A percentile compares a stretch with the other conserved stretches of the same genome.
Conservation (phyloP, 2,888 invertebrate genomes). For the Desoria tigrina region DNA sequence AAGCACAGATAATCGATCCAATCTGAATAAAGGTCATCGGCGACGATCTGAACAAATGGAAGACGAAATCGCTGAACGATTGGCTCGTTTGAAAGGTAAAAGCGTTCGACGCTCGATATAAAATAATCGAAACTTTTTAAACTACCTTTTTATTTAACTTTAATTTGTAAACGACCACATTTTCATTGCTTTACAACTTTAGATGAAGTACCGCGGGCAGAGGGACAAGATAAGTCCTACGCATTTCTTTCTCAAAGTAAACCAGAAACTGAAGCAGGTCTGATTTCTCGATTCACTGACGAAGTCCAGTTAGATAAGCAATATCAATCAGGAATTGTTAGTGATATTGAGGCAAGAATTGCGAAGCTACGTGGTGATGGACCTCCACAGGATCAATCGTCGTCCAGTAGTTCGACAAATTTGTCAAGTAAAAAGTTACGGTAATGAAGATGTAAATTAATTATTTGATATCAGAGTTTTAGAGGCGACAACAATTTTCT, state of each 20-base stretch:
- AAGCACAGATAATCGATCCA: constrained; percentile 31
- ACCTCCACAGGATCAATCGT: background rate
- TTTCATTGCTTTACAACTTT: no score
- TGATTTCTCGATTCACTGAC: constrained; percentile 63
- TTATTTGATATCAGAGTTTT: no score
- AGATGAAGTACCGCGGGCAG: constrained; percentile 11
- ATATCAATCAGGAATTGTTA: constrained; percentile 53
- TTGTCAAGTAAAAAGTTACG: no score
- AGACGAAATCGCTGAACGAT: constrained; percentile 53
- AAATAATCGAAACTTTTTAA: background rate
- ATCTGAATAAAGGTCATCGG: background rate
- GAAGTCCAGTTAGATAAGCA: constrained; percentile 54
- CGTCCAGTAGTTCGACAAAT: no score
- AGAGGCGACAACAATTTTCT: no score
- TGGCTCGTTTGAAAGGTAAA: constrained; percentile 64
- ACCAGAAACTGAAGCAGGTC: constrained; percentile 70
- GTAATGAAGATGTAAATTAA: no score
- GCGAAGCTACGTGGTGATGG: constrained; percentile 34
- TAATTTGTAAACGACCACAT: no score
- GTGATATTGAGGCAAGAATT: constrained; percentile 62
- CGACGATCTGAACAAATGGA: constrained; percentile 57
- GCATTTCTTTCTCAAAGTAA: constrained; percentile 57
- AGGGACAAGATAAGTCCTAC: no score
- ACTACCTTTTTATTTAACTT: background rate
- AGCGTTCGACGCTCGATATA: constrained; percentile 56